Evolutionary conservation across 1,140 invertebrate genomes (phyloP), one percentile per base, ranked within the genome.

Genomic region (Tigriopus japonicus): DNA sequence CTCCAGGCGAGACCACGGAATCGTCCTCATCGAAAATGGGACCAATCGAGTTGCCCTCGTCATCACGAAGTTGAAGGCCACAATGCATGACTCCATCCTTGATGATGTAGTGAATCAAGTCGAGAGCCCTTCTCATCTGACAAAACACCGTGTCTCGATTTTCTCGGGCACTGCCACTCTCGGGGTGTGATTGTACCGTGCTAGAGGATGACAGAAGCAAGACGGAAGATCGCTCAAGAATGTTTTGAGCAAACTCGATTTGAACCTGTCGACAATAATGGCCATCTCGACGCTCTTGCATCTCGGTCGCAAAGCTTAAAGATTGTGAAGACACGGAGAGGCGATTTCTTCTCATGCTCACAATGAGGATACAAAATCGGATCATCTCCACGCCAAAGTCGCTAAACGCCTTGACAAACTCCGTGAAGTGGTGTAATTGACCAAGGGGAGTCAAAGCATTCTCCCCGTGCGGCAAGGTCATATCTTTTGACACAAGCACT

Each of bases 371-470:
- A 9, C 28, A 35, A 35, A 98, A 73, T 69, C 98, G 92, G 52
- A 98, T 92, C 93, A 99, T 98, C 71, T 98, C 91, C 10, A 84
- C 86, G 3, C 95, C 95, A 73, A 98, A 98, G 69, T 95, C 88
- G 67, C 90, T 93, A 75, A 98, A 99, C 6, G 92, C 91, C 68
- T 94, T 91, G 35, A 98, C 93, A 75, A 98, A 98, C 73, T 98
- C 94, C 7, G 91, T 94, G 71, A 98, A 98, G 74, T 92, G 96
- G 60, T 86, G 84, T 42, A 97, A 91, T 60, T 85, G 28, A 9
- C 28, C 28, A 3, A 35, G 9, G 9, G 28, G 28, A 35, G 28
- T 49, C 45, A 49, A 21, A 49, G n/a, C 21, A 21, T 49, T 49
- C 45, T 49, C 45, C n/a, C 45, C 45, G 45, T 49, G 45, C 3